Evolutionary conservation across 2,113 vertebrate species (phyloP), one percentile per base, ranked within the genome.

Genomic region (Sinocyclocheilus grahami): DNA sequence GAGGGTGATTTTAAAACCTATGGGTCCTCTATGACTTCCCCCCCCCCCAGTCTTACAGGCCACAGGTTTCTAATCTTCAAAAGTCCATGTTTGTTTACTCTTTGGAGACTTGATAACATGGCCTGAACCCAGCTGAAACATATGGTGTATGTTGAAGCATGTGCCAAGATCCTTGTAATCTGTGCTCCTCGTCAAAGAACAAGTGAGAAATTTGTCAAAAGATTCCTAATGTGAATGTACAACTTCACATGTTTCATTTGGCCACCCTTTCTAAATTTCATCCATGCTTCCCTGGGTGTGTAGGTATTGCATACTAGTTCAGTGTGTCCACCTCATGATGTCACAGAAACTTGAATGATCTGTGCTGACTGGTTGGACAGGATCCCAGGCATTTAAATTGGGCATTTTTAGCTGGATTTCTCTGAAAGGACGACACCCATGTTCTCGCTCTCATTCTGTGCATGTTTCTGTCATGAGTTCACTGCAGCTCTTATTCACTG

Each of bases 321-420:
- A 30, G 48, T n/a, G 53, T 46, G 53, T 60, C 18, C 24, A 48
- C 60, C 22, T 60, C 22, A 60, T 84, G 82, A 74, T 83, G 82
- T 60, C 14, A 72, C 51, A 84, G 82, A 74, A 72, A 74, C 82
- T 14, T 42, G 13, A 16, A 74, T 33, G 16, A 74, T 74, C 82
- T 74, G 69, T 84, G 51, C 69, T 58, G 82, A 74, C 82, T 39
- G 69, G 82, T 84, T 58, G 51, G 13, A 27, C 82, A 0, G 30
- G 82, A 75, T 60, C 0, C 20, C n/a, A 24, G 30, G 0, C 8
- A 18, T 24, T 58, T 55, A 5, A 83, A 58, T 39, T 58, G 33
- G 30, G 8, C 30, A 53, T 46, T 39, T 69, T 83, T 83, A 13
- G 2, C 30, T 60, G 53, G 82, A 74, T 27, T 37, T 67, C 27